Base-by-base conservation (phyloP, 2,797 vertebrate species). In the Steatocranus sp. region DNA sequence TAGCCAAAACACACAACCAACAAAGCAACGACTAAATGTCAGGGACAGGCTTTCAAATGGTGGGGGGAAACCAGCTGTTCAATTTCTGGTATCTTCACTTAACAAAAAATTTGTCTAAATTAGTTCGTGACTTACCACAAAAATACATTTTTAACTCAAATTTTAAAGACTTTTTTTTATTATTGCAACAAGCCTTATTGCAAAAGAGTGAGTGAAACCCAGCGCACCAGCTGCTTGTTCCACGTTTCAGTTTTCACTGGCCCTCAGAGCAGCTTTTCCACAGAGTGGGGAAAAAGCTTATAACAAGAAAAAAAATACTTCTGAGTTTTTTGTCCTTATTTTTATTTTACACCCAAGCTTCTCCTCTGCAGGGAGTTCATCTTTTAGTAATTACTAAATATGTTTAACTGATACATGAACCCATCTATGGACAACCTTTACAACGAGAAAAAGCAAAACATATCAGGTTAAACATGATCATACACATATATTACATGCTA, bases 1-100 rank as follows among this genome's bases (percentile, higher is more conserved):
- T 5, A 11, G 80, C 90, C 91, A 94, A 87, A 20, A 78, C 53
- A 82, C 49, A 84, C 79, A 81, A 11, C 66, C 46, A 41, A 30
- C 15, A 75, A 80, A 77, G 48, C 49, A 53, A 4, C 18, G 30
- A 61, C 43, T 36, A 46, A 76, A 90, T 25, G 18, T 53, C 54
- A 73, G 18, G 14, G 43, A 66, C 6, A 61, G 11, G 30, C 18
- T 61, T 61, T 61, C 58, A 36, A 36, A 61, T 36, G 58, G 18
- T 61, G 58, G 18, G 18, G 18, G 58, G 18, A 36, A 36, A 61
- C 32, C 32, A 61, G 32, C 32, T 36, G 32, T 36, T 61, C 32
- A 0, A 5, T 36, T 61, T 61, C 58, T 61, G 32, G 18, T 20
- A 61, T 61, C 32, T 61, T 61, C 18, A 1, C 56, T 36, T 8